Evolutionary conservation across 2,113 vertebrate species (phyloP).

Genomic region (Calonectris borealis): DNA sequence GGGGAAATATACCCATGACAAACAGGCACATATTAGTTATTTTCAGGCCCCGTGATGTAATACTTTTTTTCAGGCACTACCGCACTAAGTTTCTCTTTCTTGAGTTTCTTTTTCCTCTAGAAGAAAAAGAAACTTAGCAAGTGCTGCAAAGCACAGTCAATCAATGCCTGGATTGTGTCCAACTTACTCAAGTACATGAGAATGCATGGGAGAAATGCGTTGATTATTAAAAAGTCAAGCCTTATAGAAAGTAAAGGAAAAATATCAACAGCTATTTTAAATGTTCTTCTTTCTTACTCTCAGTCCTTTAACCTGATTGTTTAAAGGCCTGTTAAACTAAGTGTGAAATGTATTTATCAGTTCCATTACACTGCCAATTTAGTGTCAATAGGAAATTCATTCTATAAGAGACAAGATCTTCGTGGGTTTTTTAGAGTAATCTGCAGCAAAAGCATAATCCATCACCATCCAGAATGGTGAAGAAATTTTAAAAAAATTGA

Average conservation of each 20-base stretch:
- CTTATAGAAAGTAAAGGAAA: conserved; percentile 1
- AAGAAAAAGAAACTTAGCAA: conserved; percentile 67
- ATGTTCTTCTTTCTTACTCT: background rate
- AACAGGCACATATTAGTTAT: background rate
- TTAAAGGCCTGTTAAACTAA: conserved; percentile 17
- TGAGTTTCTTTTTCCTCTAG: conserved; percentile 50
- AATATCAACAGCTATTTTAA: background rate
- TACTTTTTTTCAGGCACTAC: conserved; percentile 2
- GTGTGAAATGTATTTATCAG: conserved; percentile 13
- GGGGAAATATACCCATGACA: background rate
- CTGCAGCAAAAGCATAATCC: background rate
- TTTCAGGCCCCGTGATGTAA: background rate
- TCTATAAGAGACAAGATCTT: background rate
- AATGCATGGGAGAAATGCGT: background rate
- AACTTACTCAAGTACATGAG: conserved; percentile 17
- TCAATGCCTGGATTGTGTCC: conserved; percentile 30
- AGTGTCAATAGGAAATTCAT: conserved; percentile 6
- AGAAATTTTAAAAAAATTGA: background rate
- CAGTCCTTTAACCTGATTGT: background rate
- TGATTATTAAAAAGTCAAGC: conserved; percentile 28
- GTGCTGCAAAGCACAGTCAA: background rate
- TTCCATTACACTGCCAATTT: background rate
- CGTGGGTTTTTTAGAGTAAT: background rate
- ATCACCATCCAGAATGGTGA: background rate
- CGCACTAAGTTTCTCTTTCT: conserved; percentile 56